Base-by-base conservation (phyloP, 2,888 invertebrate genomes). In the Monopis laevigella region DNA sequence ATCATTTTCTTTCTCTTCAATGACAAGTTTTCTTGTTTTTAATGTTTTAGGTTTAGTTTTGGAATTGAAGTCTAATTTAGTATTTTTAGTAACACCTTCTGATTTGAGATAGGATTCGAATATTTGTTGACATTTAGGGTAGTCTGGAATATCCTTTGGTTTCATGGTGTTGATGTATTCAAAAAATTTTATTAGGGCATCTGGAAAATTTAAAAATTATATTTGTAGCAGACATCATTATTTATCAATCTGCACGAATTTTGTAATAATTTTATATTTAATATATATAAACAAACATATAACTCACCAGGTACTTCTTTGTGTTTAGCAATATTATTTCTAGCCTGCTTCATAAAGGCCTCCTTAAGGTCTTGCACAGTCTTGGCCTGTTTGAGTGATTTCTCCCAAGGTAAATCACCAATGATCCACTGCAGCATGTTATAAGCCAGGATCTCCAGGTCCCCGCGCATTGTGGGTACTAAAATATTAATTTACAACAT, bases 401-500 rank as follows among this genome's bases (percentile, higher is more conserved):
- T 84, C 58, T 92, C 89, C 97, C 97, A 98, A 0, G 96, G 96
- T 48, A 98, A 73, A 46, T 82, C 80, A 0, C 90, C 89, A 16
- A 88, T 87, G 29, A 93, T 59, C 98, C 98, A 98, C 56, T 95
- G 92, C 29, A 98, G 84, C 62, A 98, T 81, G 71, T 98, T 98
- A 65, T 93, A 99, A 1, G 88, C 93, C 3, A 98, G 82, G 50
- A 97, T 94, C 78, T 99, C 98, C 12, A 98, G 73, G 69, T 99
- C 98, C 0, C 96, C 93, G 32, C 98, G 83, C 85, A 92, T 88
- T 10, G 94, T 94, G 21, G 90, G 78, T 35, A 88, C 88, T 82
- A 66, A 17, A 32, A 17, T 17, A 17, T 8, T n/a, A n/a, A n/a
- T n/a, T n/a, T n/a, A n/a, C n/a, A n/a, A n/a, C n/a, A n/a, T n/a